These are phyloP conservation scores for Telmatochromis bifrenatus DNA, from an alignment of 2,113 vertebrate genomes.

Conservation along the genomic window DNA sequence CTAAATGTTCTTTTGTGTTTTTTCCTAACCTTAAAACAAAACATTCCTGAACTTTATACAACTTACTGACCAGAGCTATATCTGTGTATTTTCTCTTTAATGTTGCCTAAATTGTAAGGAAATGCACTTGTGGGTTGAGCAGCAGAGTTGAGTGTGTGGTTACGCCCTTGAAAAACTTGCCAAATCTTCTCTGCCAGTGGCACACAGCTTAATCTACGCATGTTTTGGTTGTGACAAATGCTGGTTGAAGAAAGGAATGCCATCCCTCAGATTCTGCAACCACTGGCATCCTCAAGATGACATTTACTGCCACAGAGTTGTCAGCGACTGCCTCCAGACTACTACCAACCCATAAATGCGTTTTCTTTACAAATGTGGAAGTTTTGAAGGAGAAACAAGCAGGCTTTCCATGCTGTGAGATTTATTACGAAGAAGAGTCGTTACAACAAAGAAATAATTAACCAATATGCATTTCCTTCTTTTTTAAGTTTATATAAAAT, in stretches of 20 bases:
- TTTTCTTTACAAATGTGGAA: background rate
- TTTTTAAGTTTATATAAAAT: background rate
- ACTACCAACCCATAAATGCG: accelerated
- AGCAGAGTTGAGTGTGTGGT: background rate
- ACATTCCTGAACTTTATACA: background rate
- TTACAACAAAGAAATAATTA: background rate
- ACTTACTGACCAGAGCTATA: accelerated
- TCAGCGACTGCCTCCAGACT: background rate
- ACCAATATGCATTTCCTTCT: background rate
- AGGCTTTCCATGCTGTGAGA: background rate
- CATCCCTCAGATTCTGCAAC: background rate
- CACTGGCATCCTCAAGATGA: background rate
- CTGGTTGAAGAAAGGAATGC: background rate
- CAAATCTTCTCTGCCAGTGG: background rate
- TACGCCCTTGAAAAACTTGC: background rate
- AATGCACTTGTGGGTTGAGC: background rate
- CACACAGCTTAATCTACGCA: background rate
- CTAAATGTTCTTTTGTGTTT: background rate
- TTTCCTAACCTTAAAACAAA: background rate
- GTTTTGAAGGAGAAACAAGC: background rate
- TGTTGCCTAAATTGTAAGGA: background rate
- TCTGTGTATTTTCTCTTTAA: background rate
- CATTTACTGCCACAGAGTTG: background rate
- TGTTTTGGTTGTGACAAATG: background rate
- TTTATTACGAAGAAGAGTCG: accelerated